phyloP scores from a whole-genome alignment of 2,888 invertebrate species.

The Drosophila flavopinicola region DNA sequence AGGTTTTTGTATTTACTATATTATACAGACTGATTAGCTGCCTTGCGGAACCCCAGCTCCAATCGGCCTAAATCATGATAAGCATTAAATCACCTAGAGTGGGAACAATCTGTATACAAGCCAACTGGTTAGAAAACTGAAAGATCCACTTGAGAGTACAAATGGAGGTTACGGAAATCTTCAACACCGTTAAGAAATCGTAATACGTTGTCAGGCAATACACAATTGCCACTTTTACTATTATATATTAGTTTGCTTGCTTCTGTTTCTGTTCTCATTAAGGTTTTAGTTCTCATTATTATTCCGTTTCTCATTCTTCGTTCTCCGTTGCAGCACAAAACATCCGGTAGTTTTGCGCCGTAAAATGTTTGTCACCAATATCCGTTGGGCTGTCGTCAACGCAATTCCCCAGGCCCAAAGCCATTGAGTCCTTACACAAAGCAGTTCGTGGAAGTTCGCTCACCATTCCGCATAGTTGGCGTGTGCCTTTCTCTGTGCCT shows the following conservation, averaged over 20 bases:
- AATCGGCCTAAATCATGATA: too few species aligned
- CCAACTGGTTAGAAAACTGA: too few species aligned
- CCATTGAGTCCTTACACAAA: conserved; percentile 14
- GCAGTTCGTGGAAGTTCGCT: conserved; percentile 15
- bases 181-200: too few species aligned
- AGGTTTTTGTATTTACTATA: too few species aligned
- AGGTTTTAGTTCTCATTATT: conserved; percentile 11
- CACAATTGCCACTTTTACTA: conserved; percentile 4
- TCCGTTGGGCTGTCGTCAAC: conserved; percentile 58
- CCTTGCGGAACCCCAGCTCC: too few species aligned
- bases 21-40: too few species aligned
- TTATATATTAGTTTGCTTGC: conserved; percentile 7
- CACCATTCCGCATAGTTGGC: conserved; percentile 2
- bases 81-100: too few species aligned
- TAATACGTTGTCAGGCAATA: too few species aligned
- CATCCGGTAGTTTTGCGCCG: conserved; percentile 67
- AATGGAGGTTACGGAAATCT: too few species aligned
- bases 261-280: conserved; percentile 1
- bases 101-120: too few species aligned
- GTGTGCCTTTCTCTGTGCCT: conserved; percentile 7
- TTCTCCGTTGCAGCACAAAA: conserved; percentile 54
- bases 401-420: conserved; percentile 17
- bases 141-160: too few species aligned
- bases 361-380: conserved; percentile 77
- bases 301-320: conserved; percentile 15